Conservation (phyloP, 2,113 vertebrate species). For the Ovis aries region DNA sequence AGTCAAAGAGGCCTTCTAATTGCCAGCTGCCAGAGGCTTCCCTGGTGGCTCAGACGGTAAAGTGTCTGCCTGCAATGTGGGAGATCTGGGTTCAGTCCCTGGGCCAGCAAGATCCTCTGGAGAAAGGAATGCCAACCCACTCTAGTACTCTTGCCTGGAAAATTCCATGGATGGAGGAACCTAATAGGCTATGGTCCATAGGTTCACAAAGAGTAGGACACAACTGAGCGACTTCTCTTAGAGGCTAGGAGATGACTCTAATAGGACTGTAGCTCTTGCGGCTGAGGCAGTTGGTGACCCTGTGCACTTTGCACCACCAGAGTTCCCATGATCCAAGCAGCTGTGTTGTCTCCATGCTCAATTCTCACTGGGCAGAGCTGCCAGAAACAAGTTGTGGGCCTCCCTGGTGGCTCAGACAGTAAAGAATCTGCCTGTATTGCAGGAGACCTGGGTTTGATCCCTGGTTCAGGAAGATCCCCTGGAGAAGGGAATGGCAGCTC, state of each 20-base stretch:
- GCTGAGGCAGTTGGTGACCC: no score
- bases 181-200: neutral
- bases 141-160: neutral
- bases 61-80: neutral
- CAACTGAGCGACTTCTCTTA: accelerated
- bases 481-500: no score
- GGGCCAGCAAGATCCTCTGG: neutral
- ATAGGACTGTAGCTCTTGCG: neutral
- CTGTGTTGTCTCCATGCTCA: no score
- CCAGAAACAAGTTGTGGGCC: no score
- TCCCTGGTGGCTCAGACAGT: no score
- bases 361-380: no score
- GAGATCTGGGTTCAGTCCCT: neutral
- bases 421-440: no score
- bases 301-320: no score
- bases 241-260: neutral
- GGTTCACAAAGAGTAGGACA: neutral
- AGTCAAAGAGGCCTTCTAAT: neutral
- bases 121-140: neutral
- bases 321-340: no score
- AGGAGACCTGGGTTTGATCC: no score
- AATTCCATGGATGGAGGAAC: neutral
- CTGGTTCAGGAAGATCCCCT: no score
- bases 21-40: neutral
- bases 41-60: neutral